Evolutionary conservation across 1,140 invertebrate species (phyloP).

Genomic region (Drosophila bifasciata): DNA sequence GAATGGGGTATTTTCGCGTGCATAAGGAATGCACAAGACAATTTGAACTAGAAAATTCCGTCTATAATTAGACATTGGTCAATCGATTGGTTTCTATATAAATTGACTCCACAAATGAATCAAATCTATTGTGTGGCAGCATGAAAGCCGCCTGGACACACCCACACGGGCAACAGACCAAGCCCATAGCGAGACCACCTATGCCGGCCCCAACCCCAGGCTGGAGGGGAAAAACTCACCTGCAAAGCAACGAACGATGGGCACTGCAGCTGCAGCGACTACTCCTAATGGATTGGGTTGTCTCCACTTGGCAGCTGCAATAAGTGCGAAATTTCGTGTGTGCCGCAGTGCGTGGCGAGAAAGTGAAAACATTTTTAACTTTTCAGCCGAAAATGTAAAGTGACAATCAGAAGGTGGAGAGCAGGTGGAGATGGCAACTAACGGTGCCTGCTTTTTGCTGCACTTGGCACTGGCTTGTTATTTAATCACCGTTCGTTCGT

Average conservation of each 20-base stretch:
- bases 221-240: conserved; percentile 60
- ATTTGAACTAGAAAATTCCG: conserved; percentile 72
- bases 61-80: conserved; percentile 64
- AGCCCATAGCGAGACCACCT: background rate
- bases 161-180: conserved; percentile 35
- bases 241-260: conserved; percentile 45
- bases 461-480: conserved; percentile 58
- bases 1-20: conserved; percentile 26
- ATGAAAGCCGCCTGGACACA: conserved; percentile 19
- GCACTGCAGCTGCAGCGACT: conserved; percentile 28
- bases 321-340: conserved; percentile 67
- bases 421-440: conserved; percentile 16
- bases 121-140: conserved; percentile 16
- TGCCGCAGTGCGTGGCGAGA: conserved; percentile 72
- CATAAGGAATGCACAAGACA: conserved; percentile 50
- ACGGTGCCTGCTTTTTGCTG: conserved; percentile 16
- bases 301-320: conserved; percentile 33
- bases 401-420: conserved; percentile 28
- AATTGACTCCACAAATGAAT: conserved; percentile 34
- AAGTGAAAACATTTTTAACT: conserved; percentile 73
- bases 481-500: conserved; percentile 56
- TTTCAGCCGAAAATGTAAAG: conserved; percentile 40
- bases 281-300: conserved; percentile 26
- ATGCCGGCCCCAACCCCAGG: background rate
- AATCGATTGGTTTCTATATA: conserved; percentile 41